phyloP scores from a whole-genome alignment of 2,113 vertebrate genomes.

The Trematocara stigmaticum region DNA sequence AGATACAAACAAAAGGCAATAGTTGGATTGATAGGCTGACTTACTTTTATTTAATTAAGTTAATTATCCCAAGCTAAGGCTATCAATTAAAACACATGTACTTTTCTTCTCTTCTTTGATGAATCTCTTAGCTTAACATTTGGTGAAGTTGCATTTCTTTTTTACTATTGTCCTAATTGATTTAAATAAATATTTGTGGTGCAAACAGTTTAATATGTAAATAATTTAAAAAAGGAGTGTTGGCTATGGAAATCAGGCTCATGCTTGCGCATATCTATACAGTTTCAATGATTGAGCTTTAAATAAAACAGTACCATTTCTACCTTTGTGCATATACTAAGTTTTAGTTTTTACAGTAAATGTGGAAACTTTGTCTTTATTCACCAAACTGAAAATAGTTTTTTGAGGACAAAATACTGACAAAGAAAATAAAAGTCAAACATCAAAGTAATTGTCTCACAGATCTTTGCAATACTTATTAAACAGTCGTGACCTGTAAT shows the following conservation, averaged over 20 bases:
- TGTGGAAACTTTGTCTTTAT: not conserved
- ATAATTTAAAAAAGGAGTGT: not conserved
- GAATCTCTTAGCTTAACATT: not conserved
- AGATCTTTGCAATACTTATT: not conserved
- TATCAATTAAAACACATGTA: not conserved
- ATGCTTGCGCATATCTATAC: not conserved
- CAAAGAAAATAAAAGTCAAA: not conserved
- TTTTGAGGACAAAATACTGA: not conserved
- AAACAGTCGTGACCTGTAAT: not conserved
- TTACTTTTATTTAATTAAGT: not conserved
- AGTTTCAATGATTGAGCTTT: fast-evolving
- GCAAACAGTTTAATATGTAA: not conserved
- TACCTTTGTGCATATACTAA: not conserved
- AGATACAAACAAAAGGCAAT: not conserved
- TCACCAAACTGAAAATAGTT: not conserved
- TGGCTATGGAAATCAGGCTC: not conserved
- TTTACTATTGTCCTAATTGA: not conserved
- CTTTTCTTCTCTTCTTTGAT: not conserved
- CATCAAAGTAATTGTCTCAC: not conserved
- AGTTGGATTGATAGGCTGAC: not conserved
- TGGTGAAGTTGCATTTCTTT: not conserved
- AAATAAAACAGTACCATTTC: not conserved
- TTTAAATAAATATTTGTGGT: not conserved
- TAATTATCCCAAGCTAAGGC: not conserved
- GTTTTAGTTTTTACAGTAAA: not conserved